Base-by-base conservation (phyloP, 2,797 vertebrate genomes). In the Parambassis ranga region DNA sequence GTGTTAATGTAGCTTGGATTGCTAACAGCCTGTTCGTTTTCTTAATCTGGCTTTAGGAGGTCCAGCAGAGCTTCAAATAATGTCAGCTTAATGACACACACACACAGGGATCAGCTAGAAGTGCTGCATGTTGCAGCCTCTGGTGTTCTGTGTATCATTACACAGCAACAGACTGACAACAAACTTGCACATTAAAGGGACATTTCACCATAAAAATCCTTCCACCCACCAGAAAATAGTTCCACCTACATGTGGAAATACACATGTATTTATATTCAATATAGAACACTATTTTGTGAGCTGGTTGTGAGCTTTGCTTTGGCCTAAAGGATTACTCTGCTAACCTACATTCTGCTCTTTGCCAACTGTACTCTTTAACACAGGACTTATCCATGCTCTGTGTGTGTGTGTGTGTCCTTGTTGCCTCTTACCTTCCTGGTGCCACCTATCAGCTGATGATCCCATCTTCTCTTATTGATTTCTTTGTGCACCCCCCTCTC, bases 251-350 rank as follows among this genome's bases (percentile, higher is more conserved):
- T n/a, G n/a, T n/a, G n/a, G n/a, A n/a, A n/a, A n/a, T n/a, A n/a
- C n/a, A n/a, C n/a, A n/a, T n/a, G n/a, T n/a, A n/a, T n/a, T n/a
- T n/a, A n/a, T n/a, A n/a, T n/a, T n/a, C n/a, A n/a, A n/a, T n/a
- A n/a, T n/a, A n/a, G n/a, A n/a, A n/a, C n/a, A n/a, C n/a, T n/a
- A n/a, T n/a, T n/a, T n/a, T 28, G 75, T 39, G 44, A 62, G 63
- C 53, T 44, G 44, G 61, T 63, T 66, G 75, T 89, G 87, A 85
- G 89, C 73, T 85, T 87, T 72, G 66, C 82, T 72, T 51, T 57
- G 63, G 65, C 63, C 83, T 78, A 47, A 75, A 82, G 90, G 90
- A 91, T 92, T 91, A 92, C 77, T 88, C 83, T 75, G 77, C 74
- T 91, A 90, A 91, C 90, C 90, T 79, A 92, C 85, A 90, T 90